These are phyloP conservation scores for Ovibos moschatus DNA, from an alignment of 2,113 vertebrate species.

Conservation along the genomic window DNA sequence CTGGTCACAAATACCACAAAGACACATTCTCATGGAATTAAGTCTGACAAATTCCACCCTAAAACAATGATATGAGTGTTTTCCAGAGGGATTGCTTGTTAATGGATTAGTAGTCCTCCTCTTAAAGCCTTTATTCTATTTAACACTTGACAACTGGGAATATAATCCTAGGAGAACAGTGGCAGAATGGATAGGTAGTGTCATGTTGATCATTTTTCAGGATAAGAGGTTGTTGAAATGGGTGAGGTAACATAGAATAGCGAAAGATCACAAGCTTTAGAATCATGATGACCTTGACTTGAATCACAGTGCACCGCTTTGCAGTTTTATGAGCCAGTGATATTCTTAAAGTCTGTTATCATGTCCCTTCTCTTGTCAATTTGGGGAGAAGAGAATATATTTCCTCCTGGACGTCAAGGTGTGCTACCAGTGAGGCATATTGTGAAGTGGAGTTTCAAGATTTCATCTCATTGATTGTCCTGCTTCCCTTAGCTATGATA, in stretches of 20 bases:
- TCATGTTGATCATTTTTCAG: neutral
- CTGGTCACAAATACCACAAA: neutral
- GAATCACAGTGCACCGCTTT: neutral
- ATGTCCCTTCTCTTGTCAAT: neutral
- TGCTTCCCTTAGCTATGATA: neutral
- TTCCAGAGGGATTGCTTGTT: neutral
- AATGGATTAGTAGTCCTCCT: neutral
- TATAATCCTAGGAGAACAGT: neutral
- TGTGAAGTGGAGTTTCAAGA: fast-evolving
- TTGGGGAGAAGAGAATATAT: neutral
- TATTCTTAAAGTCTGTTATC: neutral
- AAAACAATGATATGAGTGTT: neutral
- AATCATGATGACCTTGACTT: neutral
- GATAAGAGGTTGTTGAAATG: neutral
- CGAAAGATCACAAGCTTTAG: neutral
- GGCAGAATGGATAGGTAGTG: neutral
- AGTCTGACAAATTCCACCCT: neutral
- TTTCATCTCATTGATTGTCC: neutral
- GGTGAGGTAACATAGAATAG: neutral
- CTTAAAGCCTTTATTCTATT: neutral
- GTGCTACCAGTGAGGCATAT: fast-evolving
- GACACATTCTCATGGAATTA: neutral
- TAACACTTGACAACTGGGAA: neutral
- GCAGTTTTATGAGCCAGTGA: neutral
- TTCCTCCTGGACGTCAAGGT: neutral